phyloP scores from a whole-genome alignment of 1,140 invertebrate genomes.

The Agraylea sexmaculata region DNA sequence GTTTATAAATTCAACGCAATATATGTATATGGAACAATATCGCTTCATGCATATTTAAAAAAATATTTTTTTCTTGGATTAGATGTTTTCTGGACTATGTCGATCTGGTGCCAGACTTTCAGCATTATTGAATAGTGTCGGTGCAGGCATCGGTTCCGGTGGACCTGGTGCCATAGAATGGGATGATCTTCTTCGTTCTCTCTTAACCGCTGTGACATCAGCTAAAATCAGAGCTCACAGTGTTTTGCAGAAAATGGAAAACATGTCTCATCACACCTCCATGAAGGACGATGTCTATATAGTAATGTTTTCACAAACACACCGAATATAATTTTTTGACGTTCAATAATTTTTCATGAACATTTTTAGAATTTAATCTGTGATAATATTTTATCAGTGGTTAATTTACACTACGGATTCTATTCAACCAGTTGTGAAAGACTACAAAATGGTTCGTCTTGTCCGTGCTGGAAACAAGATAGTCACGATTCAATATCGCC shows the following conservation, averaged over 20 bases:
- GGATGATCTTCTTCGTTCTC: not conserved
- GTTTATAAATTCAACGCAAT: not conserved
- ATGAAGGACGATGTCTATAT: not conserved
- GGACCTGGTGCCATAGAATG: too few species aligned
- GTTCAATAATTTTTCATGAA: not conserved
- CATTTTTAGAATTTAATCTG: not conserved
- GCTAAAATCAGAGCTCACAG: not conserved
- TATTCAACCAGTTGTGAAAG: not conserved
- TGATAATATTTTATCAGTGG: not conserved
- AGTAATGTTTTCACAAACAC: not conserved
- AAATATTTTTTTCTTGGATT: too few species aligned
- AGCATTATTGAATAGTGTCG: too few species aligned
- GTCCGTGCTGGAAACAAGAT: not conserved
- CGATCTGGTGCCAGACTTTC: too few species aligned
- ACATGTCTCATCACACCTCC: not conserved
- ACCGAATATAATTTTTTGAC: not conserved
- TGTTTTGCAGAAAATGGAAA: not conserved
- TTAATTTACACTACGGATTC: not conserved
- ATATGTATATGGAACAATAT: not conserved
- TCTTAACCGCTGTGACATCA: not conserved
- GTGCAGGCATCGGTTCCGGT: too few species aligned
- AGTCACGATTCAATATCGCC: not conserved
- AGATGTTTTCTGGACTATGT: too few species aligned
- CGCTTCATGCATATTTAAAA: not conserved
- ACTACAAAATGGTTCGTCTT: not conserved